Evolutionary conservation across 2,797 vertebrate species (phyloP), one percentile per base, ranked within the genome.

Genomic region (Cyclura pinguis): DNA sequence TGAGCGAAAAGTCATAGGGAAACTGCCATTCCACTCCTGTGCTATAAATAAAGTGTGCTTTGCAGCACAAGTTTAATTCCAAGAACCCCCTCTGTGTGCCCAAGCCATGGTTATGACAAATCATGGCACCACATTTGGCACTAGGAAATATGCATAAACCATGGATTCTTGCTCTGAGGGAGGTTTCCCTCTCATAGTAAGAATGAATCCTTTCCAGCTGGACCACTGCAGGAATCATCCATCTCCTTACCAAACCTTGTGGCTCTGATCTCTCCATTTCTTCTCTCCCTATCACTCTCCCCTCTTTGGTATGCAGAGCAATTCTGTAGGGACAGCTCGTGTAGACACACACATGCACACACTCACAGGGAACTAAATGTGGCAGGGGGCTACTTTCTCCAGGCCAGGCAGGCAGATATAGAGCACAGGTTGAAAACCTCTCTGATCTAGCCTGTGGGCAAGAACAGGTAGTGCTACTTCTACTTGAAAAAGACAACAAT

Each of bases 271-370:
- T 86, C 2, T 9, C 29, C 83, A 35, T 3, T 88, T 29, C 35
- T 69, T 73, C 59, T 32, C 76, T 50, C 69, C 59, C 69, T 0
- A 0, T 85, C 83, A 91, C 1, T 0, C 77, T 90, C 89, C 90
- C 91, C 92, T 96, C 96, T 96, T 96, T 96, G 96, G 96, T 95
- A 94, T 55, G 90, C 89, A 92, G 92, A 94, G 89, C 90, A 90
- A 88, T 91, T 84, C 93, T 89, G 93, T 81, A 93, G 95, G 94
- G 90, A 90, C 50, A 80, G 74, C 87, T 85, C 62, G 86, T 0
- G 0, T 55, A 80, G 64, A 85, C 32, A 62, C 52, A 50, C 42
- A 14, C 24, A 47, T 29, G 16, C 0, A 78, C 77, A 78, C 18
- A 78, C 77, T 35, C 18, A 80, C 85, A 42, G 29, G 12, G 86